Evolutionary conservation across 2,888 invertebrate genomes (phyloP), one percentile per base, ranked within the genome.

Genomic region (Notodonta ziczac): DNA sequence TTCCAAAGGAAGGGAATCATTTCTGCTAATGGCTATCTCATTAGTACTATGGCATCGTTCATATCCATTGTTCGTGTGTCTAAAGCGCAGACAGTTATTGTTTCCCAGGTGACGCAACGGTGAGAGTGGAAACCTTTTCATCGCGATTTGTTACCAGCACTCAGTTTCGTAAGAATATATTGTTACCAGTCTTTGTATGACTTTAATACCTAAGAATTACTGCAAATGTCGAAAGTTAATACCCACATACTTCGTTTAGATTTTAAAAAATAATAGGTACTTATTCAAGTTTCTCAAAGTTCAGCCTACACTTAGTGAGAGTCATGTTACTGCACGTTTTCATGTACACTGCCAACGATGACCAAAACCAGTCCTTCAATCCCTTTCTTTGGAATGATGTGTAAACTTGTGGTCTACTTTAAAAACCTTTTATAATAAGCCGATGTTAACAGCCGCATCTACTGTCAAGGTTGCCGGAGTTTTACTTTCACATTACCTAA

Each of bases 371-470:
- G 24, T 24, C 35, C 35, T 35, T 6, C 35, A 35, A 35, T 42
- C 9, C 42, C 9, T 10, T 10, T 9, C 42, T 9, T 42, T 42
- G 4, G n/a, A 46, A 46, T n/a, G n/a, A 5, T n/a, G 13, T 46
- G 46, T 6, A 6, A n/a, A 2, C 10, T 13, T n/a, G 9, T 46
- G 46, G n/a, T 46, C 46, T 46, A n/a, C 16, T 10, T 51, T 12
- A 5, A 8, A 4, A 16, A 24, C 51, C 7, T 51, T 24, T 24
- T 66, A 67, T 60, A 24, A 24, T 24, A 35, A 35, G 7, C 35
- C 5, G 64, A 56, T 71, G 71, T 62, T 70, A 69, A 68, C 67
- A 71, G 70, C 70, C 61, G 63, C 60, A 67, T 63, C 66, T 63
- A 64, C 57, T 66, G 61, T 70, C 69, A 69, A 70, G 69, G 70